Evolutionary conservation across 2,888 invertebrate genomes (phyloP), one percentile per base, ranked within the genome.

Genomic region (Acheta domesticus): DNA sequence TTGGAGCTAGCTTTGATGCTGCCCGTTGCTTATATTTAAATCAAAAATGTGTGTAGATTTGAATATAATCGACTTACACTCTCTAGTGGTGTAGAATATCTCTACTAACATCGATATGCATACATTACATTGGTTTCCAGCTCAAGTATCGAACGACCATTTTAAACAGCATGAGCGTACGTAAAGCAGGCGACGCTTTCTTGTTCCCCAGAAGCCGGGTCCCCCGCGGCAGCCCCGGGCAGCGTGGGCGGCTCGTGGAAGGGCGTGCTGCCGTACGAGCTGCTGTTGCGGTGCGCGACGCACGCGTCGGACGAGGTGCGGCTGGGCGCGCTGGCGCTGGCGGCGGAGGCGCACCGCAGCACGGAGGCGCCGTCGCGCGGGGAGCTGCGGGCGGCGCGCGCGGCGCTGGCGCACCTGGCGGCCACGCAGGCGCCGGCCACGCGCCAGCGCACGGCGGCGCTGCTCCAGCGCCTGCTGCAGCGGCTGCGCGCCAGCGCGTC

Each of bases 271-370:
- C 85, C 88, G 36, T 89, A 90, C 80, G 85, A 87, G 8, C 85
- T 88, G 48, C 85, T 94, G 77, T 86, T 89, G 81, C 83, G 85
- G 78, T 91, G 91, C 5, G 89, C 93, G 49, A 87, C 90, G 0
- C 89, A 91, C 84, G 87, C 88, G 8, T 88, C 88, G 77, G 91
- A 92, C 79, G 90, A 92, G 88, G 93, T 93, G 84, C 84, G 84
- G 82, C 21, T 83, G 82, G 62, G 62, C n/a, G 14, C 62, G 14
- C n/a, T 62, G 62, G 62, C 62, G 14, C n/a, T 62, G 62, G 62
- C n/a, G 14, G 62, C n/a, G 14, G 62, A 62, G 62, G n/a, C 62
- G 16, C 62, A 12, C 8, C 62, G 62, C n/a, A 19, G 3, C 14
- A 62, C 62, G n/a, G 12, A 62, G 62, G 14, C 62, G 62, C 62